A percentile compares a stretch with the other conserved stretches of the same genome.
Evolutionary conservation across 2,888 invertebrate genomes (phyloP).

Genomic region (Pseudococcus longispinus): DNA sequence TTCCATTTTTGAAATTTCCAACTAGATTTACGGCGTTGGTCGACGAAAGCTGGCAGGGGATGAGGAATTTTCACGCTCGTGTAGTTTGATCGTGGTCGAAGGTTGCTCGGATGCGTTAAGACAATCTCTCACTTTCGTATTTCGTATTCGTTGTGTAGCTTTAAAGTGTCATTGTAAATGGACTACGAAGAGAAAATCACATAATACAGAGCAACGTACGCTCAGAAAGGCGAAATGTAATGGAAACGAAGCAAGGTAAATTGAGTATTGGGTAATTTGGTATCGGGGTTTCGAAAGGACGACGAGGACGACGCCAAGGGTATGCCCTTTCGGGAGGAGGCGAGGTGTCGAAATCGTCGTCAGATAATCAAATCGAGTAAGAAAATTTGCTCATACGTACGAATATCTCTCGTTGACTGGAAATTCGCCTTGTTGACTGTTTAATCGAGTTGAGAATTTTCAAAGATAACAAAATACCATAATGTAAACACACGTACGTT

Average conservation of each 20-base stretch:
- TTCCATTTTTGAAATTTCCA: background rate
- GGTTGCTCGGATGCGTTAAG: constrained; percentile 20
- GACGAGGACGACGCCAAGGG: background rate
- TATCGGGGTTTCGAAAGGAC: background rate
- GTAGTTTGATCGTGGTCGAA: background rate
- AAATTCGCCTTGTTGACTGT: constrained; percentile 5
- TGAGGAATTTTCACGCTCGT: constrained; percentile 8
- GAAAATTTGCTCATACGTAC: background rate
- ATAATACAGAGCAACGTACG: background rate
- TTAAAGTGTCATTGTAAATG: background rate
- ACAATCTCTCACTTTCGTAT: background rate
- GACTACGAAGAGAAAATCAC: background rate
- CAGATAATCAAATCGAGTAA: background rate
- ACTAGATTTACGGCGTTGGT: background rate
- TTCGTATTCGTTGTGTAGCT: background rate
- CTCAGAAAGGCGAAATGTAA: background rate
- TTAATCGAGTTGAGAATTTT: constrained; percentile 7
- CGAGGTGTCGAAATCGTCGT: background rate
- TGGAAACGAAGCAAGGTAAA: background rate
- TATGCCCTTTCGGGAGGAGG: background rate
- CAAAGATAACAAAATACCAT: background rate
- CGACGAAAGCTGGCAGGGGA: background rate
- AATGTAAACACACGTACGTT: background rate
- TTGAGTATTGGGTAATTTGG: background rate
- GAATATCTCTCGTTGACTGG: constrained; percentile 4